Percentiles rank a stretch among this genome's conserved stretches.
These are phyloP conservation scores for Laticauda colubrina DNA, from an alignment of 2,113 vertebrate genomes.

Conservation along the genomic window DNA sequence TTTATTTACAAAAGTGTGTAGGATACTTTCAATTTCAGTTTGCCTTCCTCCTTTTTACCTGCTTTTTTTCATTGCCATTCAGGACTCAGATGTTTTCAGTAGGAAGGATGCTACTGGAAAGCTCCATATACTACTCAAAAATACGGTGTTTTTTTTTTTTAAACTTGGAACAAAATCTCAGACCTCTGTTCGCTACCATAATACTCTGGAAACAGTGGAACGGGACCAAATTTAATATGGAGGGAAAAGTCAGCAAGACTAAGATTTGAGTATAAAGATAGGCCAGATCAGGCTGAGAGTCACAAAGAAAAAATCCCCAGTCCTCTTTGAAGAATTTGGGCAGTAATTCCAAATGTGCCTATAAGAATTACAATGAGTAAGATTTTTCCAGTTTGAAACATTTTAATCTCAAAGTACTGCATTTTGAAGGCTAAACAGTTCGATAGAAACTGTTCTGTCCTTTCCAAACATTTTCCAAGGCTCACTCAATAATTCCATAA, in stretches of 20 bases:
- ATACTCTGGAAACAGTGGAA: neutral
- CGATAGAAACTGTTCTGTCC: neutral
- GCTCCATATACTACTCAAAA: neutral
- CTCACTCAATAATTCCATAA: neutral
- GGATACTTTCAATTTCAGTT: neutral
- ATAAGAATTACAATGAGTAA: neutral
- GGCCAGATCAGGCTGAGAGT: neutral
- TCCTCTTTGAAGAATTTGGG: neutral
- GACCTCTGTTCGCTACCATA: neutral
- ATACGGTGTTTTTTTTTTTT: neutral
- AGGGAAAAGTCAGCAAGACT: neutral
- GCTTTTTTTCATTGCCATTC: neutral
- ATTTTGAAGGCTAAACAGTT: neutral
- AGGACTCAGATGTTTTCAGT: neutral
- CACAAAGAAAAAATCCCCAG: neutral
- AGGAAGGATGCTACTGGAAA: neutral
- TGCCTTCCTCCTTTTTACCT: neutral
- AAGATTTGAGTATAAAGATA: neutral
- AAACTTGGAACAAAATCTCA: neutral
- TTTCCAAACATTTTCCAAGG: neutral
- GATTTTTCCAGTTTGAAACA: neutral
- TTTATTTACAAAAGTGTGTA: neutral
- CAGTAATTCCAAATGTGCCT: neutral
- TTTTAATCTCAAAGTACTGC: neutral
- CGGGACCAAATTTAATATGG: neutral